These are phyloP conservation scores for Drosophila kohkoa DNA, from an alignment of 1,140 invertebrate species.

Conservation along the genomic window DNA sequence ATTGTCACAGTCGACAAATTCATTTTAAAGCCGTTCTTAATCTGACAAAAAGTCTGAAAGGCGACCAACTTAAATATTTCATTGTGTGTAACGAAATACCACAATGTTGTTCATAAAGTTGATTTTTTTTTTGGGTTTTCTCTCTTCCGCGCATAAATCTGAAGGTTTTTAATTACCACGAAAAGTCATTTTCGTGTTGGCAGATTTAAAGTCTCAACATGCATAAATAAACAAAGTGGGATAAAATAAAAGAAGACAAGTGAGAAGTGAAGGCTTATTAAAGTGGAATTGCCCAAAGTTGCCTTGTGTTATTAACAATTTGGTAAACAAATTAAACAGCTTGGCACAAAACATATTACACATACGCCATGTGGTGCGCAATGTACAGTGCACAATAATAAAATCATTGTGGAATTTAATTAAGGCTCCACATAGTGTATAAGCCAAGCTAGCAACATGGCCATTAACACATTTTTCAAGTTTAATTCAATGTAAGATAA, in stretches of 20 bases:
- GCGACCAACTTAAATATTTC: conserved; percentile 25
- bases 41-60: conserved; percentile 17
- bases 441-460: conserved; percentile 36
- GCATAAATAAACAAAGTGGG: conserved; percentile 47
- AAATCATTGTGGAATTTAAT: conserved; percentile 79
- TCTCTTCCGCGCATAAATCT: conserved; percentile 54
- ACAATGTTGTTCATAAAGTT: conserved; percentile 28
- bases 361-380: conserved; percentile 67
- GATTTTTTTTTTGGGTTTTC: conserved; percentile 27
- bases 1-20: conserved; percentile 16
- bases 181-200: conserved; percentile 52
- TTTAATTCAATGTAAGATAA: conserved; percentile 76
- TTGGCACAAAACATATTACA: conserved; percentile 36
- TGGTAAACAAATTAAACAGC: conserved; percentile 29
- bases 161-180: conserved; percentile 59
- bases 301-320: conserved; percentile 26
- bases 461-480: conserved; percentile 81
- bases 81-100: conserved; percentile 17
- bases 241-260: conserved; percentile 15
- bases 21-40: conserved; percentile 29
- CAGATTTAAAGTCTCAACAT: conserved; percentile 41
- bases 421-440: conserved; percentile 47
- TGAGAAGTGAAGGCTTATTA: conserved; percentile 1
- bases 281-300: background rate
- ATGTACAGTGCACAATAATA: conserved; percentile 55